phyloP scores from a whole-genome alignment of 1,140 invertebrate genomes.

The Trinorchestia longiramus region DNA sequence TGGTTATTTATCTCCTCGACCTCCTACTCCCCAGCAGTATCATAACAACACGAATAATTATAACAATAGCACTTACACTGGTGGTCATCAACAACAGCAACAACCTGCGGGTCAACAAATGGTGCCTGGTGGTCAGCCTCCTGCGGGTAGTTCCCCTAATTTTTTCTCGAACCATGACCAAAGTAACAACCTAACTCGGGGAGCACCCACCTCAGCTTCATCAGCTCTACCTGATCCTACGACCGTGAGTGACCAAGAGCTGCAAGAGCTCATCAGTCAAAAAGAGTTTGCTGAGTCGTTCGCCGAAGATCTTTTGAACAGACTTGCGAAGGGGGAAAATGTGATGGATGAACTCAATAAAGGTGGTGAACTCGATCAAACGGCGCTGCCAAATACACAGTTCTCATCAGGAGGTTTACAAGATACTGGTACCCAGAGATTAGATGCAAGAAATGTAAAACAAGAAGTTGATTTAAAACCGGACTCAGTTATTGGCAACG shows the following conservation, averaged over 20 bases:
- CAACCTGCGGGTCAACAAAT: constrained; percentile 60
- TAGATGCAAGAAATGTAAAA: constrained; percentile 60
- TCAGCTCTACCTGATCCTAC: constrained; percentile 62
- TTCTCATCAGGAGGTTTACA: constrained; percentile 62
- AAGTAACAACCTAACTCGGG: not conserved
- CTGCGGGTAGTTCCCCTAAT: not conserved
- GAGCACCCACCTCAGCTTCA: constrained; percentile 53
- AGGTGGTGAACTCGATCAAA: constrained; percentile 65
- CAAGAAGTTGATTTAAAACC: constrained; percentile 65
- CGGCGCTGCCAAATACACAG: constrained; percentile 64
- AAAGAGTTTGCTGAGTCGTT: constrained; percentile 81
- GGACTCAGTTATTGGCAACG: constrained; percentile 40
- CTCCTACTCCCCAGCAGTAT: constrained; percentile 57
- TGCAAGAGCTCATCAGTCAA: constrained; percentile 79
- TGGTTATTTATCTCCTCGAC: constrained; percentile 50
- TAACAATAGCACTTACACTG: constrained; percentile 22
- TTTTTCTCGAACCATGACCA: constrained; percentile 31
- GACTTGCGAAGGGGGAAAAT: constrained; percentile 69
- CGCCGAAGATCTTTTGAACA: constrained; percentile 86
- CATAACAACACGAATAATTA: constrained; percentile 55
- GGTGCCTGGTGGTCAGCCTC: constrained; percentile 55
- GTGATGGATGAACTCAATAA: constrained; percentile 66
- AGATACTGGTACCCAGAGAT: constrained; percentile 56
- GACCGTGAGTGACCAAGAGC: constrained; percentile 77
- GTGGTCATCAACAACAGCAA: constrained; percentile 56